A percentile compares a stretch with the other conserved stretches of the same genome.
phyloP scores from a whole-genome alignment of 2,797 vertebrate genomes.

The Allobates femoralis region DNA sequence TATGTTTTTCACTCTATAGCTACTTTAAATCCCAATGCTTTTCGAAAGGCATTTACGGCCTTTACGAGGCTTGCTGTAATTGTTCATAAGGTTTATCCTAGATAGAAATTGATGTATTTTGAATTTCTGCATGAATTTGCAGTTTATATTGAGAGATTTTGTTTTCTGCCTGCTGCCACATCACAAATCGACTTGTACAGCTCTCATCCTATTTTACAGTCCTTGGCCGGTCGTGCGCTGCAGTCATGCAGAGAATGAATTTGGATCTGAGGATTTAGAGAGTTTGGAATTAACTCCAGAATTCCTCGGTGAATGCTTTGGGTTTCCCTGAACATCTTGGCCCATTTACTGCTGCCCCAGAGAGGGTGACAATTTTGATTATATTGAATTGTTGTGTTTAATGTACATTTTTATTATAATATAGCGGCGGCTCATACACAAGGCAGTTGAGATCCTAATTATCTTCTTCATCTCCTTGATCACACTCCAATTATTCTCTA shows the following conservation, averaged over 20 bases:
- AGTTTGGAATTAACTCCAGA: conserved; percentile 47
- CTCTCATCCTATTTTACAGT: conserved; percentile 52
- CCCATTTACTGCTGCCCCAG: conserved; percentile 15
- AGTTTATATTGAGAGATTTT: conserved; percentile 31
- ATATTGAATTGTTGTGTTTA: conserved; percentile 34
- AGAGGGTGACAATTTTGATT: conserved; percentile 26
- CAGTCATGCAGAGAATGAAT: conserved; percentile 55
- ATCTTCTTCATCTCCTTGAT: conserved; percentile 22
- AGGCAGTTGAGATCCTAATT: neutral
- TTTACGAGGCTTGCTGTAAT: neutral
- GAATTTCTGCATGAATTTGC: conserved; percentile 22
- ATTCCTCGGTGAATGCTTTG: conserved; percentile 27
- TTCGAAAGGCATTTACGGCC: neutral
- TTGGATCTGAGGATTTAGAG: conserved; percentile 32
- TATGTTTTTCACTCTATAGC: conserved; percentile 49
- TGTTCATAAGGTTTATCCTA: conserved; percentile 4
- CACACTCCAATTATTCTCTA: conserved; percentile 3
- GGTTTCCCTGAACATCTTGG: conserved; percentile 38
- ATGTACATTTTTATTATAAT: conserved; percentile 27
- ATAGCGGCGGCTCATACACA: neutral
- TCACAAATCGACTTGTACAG: conserved; percentile 37
- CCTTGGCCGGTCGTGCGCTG: conserved; percentile 48
- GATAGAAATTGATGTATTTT: neutral
- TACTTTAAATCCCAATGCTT: neutral
- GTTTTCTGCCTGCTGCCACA: conserved; percentile 19